phyloP scores from a whole-genome alignment of 35 echinoderm and acorn worm genomes.

The Amphiura filiformis region DNA sequence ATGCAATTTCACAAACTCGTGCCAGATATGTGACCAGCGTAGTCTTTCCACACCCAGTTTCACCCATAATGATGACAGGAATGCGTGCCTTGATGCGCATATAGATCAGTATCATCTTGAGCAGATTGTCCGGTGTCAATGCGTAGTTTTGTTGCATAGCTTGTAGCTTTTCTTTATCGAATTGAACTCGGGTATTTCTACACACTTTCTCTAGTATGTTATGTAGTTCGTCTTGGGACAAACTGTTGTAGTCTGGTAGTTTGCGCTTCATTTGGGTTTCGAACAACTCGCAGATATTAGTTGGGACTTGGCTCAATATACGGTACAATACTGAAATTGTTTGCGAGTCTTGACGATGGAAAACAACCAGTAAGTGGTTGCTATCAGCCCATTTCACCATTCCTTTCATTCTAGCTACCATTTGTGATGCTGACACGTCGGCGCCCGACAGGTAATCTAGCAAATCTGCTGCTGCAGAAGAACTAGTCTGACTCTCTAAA shows the following conservation, averaged over 20 bases:
- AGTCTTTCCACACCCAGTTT: constrained; percentile 50
- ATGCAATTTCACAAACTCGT: constrained; percentile 31
- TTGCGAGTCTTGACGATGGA: constrained; percentile 41
- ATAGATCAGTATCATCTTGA: constrained; percentile 42
- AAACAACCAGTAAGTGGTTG: constrained; percentile 40
- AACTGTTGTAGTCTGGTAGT: constrained; percentile 25
- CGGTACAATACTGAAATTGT: constrained; percentile 37
- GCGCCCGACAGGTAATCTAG: not conserved
- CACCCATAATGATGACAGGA: constrained; percentile 48
- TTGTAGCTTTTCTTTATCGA: constrained; percentile 11
- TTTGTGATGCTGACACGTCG: constrained; percentile 8
- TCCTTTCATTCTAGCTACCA: constrained; percentile 31
- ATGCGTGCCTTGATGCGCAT: constrained; percentile 35
- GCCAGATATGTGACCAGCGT: constrained; percentile 36
- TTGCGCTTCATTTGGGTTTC: constrained; percentile 33
- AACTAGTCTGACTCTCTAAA: not conserved
- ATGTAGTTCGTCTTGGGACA: constrained; percentile 32
- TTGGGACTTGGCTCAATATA: constrained; percentile 23
- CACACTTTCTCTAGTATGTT: constrained; percentile 23
- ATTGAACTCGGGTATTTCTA: constrained; percentile 19
- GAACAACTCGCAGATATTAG: constrained; percentile 22
- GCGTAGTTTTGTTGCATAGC: constrained; percentile 15
- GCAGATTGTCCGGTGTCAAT: constrained; percentile 36
- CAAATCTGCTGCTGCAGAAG: not conserved
- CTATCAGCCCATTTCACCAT: constrained; percentile 51